Conservation (phyloP, 1,140 invertebrate genomes). For the Ephestia elutella region DNA sequence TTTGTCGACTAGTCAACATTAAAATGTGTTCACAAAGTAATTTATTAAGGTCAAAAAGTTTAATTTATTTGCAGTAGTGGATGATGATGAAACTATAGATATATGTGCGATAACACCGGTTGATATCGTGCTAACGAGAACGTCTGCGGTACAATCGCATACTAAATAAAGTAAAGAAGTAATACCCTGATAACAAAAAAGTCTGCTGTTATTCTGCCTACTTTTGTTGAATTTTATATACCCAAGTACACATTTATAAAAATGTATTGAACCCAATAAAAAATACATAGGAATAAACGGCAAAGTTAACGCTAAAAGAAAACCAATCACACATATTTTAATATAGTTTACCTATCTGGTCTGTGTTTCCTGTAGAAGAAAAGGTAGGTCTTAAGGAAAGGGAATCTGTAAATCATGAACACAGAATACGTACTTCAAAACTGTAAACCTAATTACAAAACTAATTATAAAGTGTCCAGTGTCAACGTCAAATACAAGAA, state of each 20-base stretch:
- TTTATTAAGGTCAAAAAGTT: slow-evolving; percentile 37
- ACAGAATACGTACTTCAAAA: not conserved
- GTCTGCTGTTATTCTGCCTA: not conserved
- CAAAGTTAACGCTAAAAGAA: too few relatives aligned
- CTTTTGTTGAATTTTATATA: too few relatives aligned
- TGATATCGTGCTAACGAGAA: slow-evolving; percentile 53
- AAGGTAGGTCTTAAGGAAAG: too few relatives aligned
- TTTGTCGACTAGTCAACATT: not conserved
- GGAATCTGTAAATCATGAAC: too few relatives aligned
- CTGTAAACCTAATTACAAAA: not conserved
- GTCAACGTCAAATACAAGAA: slow-evolving; percentile 12
- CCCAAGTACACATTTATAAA: too few relatives aligned
- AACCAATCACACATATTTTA: too few relatives aligned
- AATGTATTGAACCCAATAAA: too few relatives aligned
- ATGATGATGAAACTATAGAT: slow-evolving; percentile 33
- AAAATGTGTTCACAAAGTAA: not conserved
- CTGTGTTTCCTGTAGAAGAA: too few relatives aligned
- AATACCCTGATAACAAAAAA: too few relatives aligned
- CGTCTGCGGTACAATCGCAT: slow-evolving; percentile 34
- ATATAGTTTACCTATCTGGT: too few relatives aligned
- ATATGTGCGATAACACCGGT: slow-evolving; percentile 9
- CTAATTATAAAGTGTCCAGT: not conserved
- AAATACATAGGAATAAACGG: too few relatives aligned
- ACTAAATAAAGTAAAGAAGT: too few relatives aligned
- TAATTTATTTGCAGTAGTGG: slow-evolving; percentile 39